Evolutionary conservation across 2,113 vertebrate species (phyloP).

Genomic region (sheep (Ovis aries)): ARS-UI_Ramb_v3.0 NC_056056.1:43817501-43818000

Average conservation of each 20-base stretch:
- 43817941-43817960: neutral
- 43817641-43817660: neutral
- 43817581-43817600: neutral
- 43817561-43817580: neutral
- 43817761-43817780: neutral
- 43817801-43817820: neutral
- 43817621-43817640: neutral
- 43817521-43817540: neutral
- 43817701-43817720: neutral
- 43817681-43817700: neutral
- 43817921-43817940: neutral
- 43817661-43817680: neutral
- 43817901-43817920: neutral
- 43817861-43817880: neutral
- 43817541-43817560: neutral
- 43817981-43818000: neutral
- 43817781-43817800: neutral
- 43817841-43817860: neutral
- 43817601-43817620: neutral
- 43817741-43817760: neutral
- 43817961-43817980: neutral
- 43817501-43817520: conserved; percentile 10
- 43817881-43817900: neutral
- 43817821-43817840: neutral
- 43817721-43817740: neutral